Percentiles rank a stretch among this genome's conserved stretches.
Evolutionary conservation across 2,113 vertebrate species (phyloP).

Genomic region (Brachyhypopomus gauderio): DNA sequence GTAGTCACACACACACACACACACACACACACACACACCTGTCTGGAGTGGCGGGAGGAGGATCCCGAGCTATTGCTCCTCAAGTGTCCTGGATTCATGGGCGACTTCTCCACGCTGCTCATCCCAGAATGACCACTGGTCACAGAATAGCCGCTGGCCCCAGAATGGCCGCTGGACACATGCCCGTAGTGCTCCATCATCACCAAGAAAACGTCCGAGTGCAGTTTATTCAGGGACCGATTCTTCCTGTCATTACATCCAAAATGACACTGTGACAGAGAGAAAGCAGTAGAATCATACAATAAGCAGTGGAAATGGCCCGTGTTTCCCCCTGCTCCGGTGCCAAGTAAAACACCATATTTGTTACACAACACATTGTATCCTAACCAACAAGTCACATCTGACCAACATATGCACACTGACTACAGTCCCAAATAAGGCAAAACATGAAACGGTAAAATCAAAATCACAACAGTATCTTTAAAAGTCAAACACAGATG

Average conservation of each 20-base stretch:
- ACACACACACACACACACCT: constrained; percentile 55
- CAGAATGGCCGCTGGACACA: constrained; percentile 60
- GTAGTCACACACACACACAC: no score
- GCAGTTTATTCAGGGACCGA: neutral
- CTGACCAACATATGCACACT: no score
- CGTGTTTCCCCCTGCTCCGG: no score
- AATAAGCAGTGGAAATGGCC: no score
- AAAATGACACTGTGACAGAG: neutral
- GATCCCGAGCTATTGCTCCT: constrained; percentile 82
- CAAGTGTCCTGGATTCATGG: constrained; percentile 69
- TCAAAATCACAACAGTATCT: no score
- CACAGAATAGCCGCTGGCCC: constrained; percentile 59
- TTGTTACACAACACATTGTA: no score
- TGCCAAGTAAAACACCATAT: no score
- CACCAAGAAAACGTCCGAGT: neutral
- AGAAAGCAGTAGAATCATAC: neutral
- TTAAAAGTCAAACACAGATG: no score
- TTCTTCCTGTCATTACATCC: neutral
- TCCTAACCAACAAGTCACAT: no score
- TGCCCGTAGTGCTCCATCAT: constrained; percentile 69
- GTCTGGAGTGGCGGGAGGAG: constrained; percentile 76
- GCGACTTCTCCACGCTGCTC: constrained; percentile 77
- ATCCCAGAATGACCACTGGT: constrained; percentile 65
- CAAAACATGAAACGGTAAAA: no score
- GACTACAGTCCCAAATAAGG: no score